phyloP scores from a whole-genome alignment of 2,797 vertebrate species.

The Sebastes variabilis region DNA sequence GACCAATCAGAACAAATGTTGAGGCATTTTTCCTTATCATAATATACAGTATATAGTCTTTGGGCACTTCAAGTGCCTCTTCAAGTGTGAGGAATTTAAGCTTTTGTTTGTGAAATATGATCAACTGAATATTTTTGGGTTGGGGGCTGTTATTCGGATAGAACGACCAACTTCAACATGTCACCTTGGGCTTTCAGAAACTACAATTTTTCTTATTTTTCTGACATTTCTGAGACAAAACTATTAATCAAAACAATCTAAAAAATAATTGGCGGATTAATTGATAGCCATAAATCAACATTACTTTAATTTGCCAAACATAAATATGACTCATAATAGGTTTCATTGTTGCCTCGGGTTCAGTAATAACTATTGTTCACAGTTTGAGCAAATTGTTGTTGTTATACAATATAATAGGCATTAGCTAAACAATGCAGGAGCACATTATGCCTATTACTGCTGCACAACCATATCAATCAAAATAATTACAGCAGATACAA shows the following conservation, averaged over 20 bases:
- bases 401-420: slow-evolving; percentile 49
- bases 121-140: background rate
- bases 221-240: background rate
- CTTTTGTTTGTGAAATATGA: background rate
- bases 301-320: slow-evolving; percentile 5
- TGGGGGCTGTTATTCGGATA: background rate
- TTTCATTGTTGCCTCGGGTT: slow-evolving; percentile 30
- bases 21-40: too few species aligned
- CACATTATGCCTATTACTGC: slow-evolving; percentile 43
- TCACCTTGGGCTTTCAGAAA: background rate
- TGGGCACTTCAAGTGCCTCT: too few species aligned
- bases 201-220: too few species aligned
- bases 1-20: too few species aligned
- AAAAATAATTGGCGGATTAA: background rate
- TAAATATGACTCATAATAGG: slow-evolving; percentile 66
- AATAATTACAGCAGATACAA: slow-evolving; percentile 40
- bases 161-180: background rate
- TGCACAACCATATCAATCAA: slow-evolving; percentile 41
- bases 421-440: slow-evolving; percentile 50
- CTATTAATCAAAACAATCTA: background rate
- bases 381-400: slow-evolving; percentile 39
- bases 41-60: too few species aligned
- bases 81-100: background rate
- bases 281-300: background rate
- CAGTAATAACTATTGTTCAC: slow-evolving; percentile 28